Evolutionary conservation across 2,113 vertebrate species (phyloP).

Genomic region (Equus quagga): DNA sequence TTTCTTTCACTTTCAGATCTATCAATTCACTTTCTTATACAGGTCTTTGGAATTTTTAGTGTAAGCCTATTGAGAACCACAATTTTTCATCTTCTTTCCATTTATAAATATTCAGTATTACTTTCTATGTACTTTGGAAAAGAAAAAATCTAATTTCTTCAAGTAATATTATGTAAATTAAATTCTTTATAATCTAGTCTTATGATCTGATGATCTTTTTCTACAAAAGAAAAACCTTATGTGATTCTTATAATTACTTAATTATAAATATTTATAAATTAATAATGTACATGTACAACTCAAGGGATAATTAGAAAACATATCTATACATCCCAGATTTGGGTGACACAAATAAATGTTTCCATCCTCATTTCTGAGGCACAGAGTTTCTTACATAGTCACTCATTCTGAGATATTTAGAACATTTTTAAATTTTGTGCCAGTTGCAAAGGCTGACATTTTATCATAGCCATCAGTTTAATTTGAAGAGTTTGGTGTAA

Average conservation of each 20-base stretch:
- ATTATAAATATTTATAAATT: background rate
- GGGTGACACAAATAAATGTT: background rate
- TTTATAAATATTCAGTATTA: background rate
- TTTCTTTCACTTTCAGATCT: background rate
- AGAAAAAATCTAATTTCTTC: background rate
- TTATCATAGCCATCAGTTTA: background rate
- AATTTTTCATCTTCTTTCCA: background rate
- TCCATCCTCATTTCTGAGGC: background rate
- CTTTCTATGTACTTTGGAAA: background rate
- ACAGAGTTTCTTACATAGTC: background rate
- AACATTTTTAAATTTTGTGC: background rate
- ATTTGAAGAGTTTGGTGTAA: background rate
- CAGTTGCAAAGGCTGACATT: background rate
- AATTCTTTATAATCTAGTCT: background rate
- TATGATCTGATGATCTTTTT: background rate
- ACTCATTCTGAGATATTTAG: background rate
- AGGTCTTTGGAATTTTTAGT: background rate
- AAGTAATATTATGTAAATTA: conserved; percentile 51
- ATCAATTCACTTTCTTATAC: background rate
- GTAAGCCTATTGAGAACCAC: background rate
- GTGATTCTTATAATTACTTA: background rate
- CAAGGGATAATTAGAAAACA: background rate
- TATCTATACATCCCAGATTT: background rate
- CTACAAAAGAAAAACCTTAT: background rate
- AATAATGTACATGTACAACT: background rate